Percentiles rank a stretch among this genome's conserved stretches.
Conservation (phyloP, 35 echinoderm and acorn worm genomes). For the Apostichopus parvimensis region DNA sequence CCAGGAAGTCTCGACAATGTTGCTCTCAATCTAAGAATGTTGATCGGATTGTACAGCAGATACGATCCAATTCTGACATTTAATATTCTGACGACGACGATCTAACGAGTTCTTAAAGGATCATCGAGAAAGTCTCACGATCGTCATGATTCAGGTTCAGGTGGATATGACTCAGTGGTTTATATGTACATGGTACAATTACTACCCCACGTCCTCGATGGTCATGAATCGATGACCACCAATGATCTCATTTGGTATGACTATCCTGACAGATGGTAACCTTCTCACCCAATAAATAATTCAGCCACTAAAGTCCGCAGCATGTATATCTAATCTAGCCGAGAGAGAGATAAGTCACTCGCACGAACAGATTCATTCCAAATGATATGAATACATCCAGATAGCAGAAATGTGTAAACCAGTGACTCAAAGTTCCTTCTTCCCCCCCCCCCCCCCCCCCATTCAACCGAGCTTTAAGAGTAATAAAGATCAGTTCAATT, state of each 20-base stretch:
- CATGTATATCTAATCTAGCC: not conserved
- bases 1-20: too few species aligned
- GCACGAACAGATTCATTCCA: conserved; percentile 17
- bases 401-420: not conserved
- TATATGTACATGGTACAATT: not conserved
- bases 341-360: not conserved
- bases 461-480: not conserved
- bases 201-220: not conserved
- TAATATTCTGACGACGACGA: too few species aligned
- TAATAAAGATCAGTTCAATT: not conserved
- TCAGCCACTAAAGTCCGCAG: not conserved
- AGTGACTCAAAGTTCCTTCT: not conserved
- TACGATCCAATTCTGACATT: too few species aligned
- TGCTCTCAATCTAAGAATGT: too few species aligned
- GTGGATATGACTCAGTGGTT: too few species aligned
- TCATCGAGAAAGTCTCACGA: too few species aligned
- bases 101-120: too few species aligned
- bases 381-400: not conserved
- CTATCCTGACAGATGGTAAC: not conserved
- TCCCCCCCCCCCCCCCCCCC: too few species aligned
- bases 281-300: not conserved
- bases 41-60: too few species aligned
- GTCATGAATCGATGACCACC: not conserved
- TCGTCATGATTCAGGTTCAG: too few species aligned
- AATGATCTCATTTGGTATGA: not conserved